Conservation (phyloP, 2,888 invertebrate genomes). For the Corythucha ciliata region DNA sequence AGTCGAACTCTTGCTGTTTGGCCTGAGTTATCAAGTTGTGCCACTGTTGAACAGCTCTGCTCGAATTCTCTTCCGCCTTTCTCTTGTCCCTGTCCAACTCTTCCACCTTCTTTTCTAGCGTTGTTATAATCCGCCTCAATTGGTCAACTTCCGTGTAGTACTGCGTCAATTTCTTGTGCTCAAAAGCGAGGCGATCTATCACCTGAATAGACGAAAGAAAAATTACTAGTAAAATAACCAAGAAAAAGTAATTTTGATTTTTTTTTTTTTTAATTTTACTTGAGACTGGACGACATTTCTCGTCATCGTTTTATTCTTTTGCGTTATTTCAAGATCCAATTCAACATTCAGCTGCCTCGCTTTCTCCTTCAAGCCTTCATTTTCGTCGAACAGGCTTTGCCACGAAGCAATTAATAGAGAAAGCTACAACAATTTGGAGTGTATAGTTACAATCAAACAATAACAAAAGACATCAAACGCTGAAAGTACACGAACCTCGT, state of each 20-base stretch:
- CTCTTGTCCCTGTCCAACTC: not conserved
- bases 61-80: not conserved
- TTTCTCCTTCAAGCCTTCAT: constrained; percentile 50
- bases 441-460: not conserved
- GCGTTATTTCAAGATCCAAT: constrained; percentile 50
- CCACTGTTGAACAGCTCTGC: too few relatives aligned
- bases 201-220: not conserved
- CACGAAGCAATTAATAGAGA: constrained; percentile 56
- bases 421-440: constrained; percentile 40
- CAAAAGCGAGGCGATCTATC: constrained; percentile 14
- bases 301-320: constrained; percentile 54
- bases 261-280: constrained; percentile 46
- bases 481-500: constrained; percentile 45
- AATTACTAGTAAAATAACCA: not conserved
- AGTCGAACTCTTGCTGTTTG: too few relatives aligned
- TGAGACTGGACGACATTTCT: constrained; percentile 54
- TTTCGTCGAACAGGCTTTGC: constrained; percentile 52
- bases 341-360: constrained; percentile 49
- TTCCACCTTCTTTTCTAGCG: not conserved
- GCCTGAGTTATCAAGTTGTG: too few relatives aligned
- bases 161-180: constrained; percentile 7
- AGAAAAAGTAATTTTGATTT: not conserved
- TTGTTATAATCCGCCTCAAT: constrained; percentile 5
- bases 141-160: constrained; percentile 11
- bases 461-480: not conserved